Evolutionary conservation across 2,113 vertebrate species (phyloP).

Genomic region (Scytalopus superciliaris): DNA sequence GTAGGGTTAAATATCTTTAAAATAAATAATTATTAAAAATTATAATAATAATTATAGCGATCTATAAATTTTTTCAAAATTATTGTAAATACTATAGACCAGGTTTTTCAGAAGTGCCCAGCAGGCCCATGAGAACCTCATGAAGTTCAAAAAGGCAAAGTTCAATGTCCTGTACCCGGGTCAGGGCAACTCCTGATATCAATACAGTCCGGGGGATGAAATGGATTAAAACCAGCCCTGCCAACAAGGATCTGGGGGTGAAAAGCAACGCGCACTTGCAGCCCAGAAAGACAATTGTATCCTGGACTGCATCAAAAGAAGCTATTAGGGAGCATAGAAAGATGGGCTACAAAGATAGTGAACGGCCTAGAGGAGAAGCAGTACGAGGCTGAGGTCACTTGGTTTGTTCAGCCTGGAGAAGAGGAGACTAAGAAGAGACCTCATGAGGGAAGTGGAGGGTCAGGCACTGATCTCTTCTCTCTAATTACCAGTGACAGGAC

Average conservation of each 20-base stretch:
- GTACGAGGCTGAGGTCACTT: neutral
- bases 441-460: neutral
- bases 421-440: neutral
- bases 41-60: neutral
- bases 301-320: neutral
- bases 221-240: neutral
- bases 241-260: neutral
- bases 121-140: neutral
- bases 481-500: neutral
- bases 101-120: neutral
- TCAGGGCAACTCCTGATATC: neutral
- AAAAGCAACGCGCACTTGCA: rapidly evolving
- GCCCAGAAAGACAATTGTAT: neutral
- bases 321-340: neutral
- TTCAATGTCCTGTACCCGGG: neutral
- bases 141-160: neutral
- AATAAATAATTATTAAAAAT: neutral
- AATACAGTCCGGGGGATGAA: neutral
- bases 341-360: rapidly evolving
- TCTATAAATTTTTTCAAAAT: neutral
- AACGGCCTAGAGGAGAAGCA: neutral
- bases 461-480: neutral
- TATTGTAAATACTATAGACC: neutral
- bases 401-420: neutral
- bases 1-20: neutral